Evolutionary conservation across 2,797 vertebrate species (phyloP).

Genomic region (Capromys pilorides): DNA sequence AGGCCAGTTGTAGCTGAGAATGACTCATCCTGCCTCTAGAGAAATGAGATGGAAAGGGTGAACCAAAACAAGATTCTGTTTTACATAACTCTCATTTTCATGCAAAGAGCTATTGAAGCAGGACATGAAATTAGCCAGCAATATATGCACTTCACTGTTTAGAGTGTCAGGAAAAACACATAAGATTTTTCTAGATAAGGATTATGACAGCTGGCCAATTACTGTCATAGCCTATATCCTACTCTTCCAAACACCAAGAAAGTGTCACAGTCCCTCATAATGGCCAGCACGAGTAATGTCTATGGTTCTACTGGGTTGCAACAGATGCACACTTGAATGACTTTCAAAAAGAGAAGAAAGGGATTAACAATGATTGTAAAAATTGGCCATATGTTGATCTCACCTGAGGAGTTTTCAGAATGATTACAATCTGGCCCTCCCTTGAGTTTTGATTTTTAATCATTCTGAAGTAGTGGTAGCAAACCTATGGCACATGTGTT

Average conservation of each 20-base stretch:
- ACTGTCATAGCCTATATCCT: neutral
- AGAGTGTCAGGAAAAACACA: slow-evolving; percentile 54
- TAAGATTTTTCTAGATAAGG: slow-evolving; percentile 42
- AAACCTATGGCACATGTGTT: neutral
- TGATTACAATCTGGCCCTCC: neutral
- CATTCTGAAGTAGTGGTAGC: neutral
- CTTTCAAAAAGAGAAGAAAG: neutral
- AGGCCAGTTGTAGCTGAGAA: slow-evolving; percentile 54
- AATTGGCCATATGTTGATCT: neutral
- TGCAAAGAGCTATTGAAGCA: slow-evolving; percentile 64
- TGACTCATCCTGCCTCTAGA: slow-evolving; percentile 27
- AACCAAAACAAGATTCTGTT: slow-evolving; percentile 51
- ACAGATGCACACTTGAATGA: neutral
- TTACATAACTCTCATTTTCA: slow-evolving; percentile 72
- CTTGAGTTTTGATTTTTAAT: neutral
- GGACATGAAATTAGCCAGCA: slow-evolving; percentile 43
- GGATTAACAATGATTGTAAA: neutral
- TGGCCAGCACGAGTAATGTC: neutral
- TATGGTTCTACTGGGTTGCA: neutral
- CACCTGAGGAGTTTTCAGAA: neutral
- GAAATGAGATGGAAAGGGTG: neutral
- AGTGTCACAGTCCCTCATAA: neutral
- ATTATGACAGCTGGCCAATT: slow-evolving; percentile 31
- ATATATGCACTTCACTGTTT: slow-evolving; percentile 54
- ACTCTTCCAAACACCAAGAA: neutral